Evolutionary conservation across 1,140 invertebrate genomes (phyloP), one percentile per base, ranked within the genome.

Genomic region (Helicoverpa zea): DNA sequence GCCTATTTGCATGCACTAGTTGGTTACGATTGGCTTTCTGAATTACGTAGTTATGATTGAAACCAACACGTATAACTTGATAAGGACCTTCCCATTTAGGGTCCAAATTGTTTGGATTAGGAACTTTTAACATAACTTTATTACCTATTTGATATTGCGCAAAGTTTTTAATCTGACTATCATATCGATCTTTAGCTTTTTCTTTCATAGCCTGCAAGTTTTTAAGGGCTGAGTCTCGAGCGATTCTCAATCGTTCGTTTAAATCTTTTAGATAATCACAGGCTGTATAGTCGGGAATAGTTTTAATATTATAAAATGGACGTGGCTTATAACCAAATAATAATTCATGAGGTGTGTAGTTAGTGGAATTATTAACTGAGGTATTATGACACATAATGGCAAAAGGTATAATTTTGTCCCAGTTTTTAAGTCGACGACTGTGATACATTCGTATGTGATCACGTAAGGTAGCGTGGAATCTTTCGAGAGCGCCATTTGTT

Each of bases 381-480:
- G 92, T 94, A 56, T 96, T 96, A 74, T 95, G n/a, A n/a, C n/a
- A n/a, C n/a, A n/a, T n/a, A n/a, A n/a, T n/a, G 94, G 94, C 94
- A 16, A 90, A 90, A 1, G 86, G 87, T 1, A 95, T 76, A 10
- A 88, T 93, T 70, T 89, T 70, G 63, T 95, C 94, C 95, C 95
- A 96, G 79, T 95, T 88, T 11, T 52, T 83, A 12, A 86, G 88
- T 30, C 88, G 79, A 11, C 82, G n/a, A 16, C 84, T 87, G 9
- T 91, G 80, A 81, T 92, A 95, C 80, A 92, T 89, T 61, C 90
- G 89, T 0, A 95, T 87, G 61, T 93, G 92, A 61, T 93, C 90
- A 56, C 87, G 84, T n/a, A 95, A 74, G 2, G 91, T 91, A 12
- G 85, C 86, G 81, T 95, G 92, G 49, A 91, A 91, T 64, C n/a